A percentile compares a stretch with the other conserved stretches of the same genome.
Conservation (phyloP, 2,797 vertebrate species). For the Chloroceryle amazona region DNA sequence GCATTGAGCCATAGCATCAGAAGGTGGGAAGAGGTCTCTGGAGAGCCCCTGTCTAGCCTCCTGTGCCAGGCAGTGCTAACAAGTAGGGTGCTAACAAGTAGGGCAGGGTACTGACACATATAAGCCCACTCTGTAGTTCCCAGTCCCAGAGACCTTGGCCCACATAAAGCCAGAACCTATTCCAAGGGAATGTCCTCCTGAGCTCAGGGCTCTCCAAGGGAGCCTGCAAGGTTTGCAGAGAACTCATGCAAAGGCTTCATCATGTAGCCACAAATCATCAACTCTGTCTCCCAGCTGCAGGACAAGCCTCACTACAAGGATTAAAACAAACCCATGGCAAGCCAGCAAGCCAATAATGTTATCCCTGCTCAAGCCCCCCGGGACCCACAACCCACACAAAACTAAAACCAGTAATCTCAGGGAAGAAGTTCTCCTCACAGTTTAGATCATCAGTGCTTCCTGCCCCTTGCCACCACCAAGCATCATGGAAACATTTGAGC, state of each 20-base stretch:
- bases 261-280: not conserved
- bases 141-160: not conserved
- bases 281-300: not conserved
- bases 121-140: not conserved
- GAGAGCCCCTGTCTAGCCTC: not conserved
- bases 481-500: not conserved
- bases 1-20: accelerated
- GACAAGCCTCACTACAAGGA: not conserved
- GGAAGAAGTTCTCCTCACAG: not conserved
- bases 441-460: not conserved
- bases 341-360: no score
- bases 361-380: not conserved
- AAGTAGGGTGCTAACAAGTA: not conserved
- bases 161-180: not conserved
- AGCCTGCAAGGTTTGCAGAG: not conserved
- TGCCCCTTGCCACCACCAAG: accelerated
- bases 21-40: not conserved
- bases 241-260: not conserved
- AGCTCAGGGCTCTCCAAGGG: not conserved
- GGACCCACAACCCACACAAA: not conserved
- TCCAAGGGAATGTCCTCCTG: not conserved
- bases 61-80: not conserved
- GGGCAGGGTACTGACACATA: not conserved
- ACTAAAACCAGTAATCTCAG: not conserved
- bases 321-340: not conserved